Evolutionary conservation across 2,113 vertebrate genomes (phyloP).

Genomic region (Amphiprion ocellaris): DNA sequence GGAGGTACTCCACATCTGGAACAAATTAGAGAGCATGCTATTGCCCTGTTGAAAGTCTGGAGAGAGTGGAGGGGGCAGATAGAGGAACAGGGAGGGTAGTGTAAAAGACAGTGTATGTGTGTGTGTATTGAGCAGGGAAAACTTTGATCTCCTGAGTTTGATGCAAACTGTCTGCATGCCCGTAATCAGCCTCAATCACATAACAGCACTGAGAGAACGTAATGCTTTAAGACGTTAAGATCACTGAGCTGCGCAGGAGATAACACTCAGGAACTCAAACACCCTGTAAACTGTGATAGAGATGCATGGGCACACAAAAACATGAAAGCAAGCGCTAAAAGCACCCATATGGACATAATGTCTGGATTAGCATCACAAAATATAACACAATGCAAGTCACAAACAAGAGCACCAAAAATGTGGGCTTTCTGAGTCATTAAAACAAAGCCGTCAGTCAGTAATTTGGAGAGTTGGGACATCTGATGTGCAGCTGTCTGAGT

Average conservation of each 20-base stretch:
- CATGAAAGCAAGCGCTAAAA: constrained; percentile 31
- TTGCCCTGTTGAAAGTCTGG: constrained; percentile 62
- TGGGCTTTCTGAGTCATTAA: constrained; percentile 58
- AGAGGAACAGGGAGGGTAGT: constrained; percentile 53
- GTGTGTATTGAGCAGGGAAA: constrained; percentile 22
- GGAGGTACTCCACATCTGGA: constrained; percentile 81
- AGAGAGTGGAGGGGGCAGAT: constrained; percentile 55
- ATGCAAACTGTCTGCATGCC: constrained; percentile 65
- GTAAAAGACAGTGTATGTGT: constrained; percentile 34
- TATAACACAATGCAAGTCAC: constrained; percentile 33
- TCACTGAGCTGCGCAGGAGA: constrained; percentile 47
- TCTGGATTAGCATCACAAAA: constrained; percentile 23
- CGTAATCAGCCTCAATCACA: constrained; percentile 67
- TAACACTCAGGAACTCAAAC: constrained; percentile 42
- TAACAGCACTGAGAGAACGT: constrained; percentile 52
- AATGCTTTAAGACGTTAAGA: constrained; percentile 49
- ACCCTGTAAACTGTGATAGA: constrained; percentile 16
- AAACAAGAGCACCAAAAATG: constrained; percentile 42
- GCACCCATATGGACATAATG: constrained; percentile 29
- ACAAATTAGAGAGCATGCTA: constrained; percentile 73
- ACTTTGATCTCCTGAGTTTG: constrained; percentile 70
- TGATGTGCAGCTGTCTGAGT: constrained; percentile 68
- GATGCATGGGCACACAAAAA: constrained; percentile 18
- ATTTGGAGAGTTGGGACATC: constrained; percentile 63
- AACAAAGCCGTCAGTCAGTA: constrained; percentile 59